phyloP scores from a whole-genome alignment of 2,113 vertebrate species.

The Kryptolebias marmoratus region DNA sequence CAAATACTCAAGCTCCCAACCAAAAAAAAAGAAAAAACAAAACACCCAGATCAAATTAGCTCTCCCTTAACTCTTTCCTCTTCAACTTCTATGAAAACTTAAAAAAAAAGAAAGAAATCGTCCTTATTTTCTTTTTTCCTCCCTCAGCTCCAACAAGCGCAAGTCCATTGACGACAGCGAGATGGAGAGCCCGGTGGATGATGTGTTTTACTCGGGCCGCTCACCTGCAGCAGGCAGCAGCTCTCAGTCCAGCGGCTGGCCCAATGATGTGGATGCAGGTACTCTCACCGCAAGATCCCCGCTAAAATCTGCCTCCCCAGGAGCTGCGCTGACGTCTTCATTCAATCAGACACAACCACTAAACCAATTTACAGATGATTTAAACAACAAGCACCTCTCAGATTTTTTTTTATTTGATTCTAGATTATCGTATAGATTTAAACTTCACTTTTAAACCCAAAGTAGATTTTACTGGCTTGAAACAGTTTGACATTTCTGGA shows the following conservation, averaged over 20 bases:
- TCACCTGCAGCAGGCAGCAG: slow-evolving; percentile 92
- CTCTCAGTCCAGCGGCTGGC: slow-evolving; percentile 91
- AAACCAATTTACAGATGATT: background rate
- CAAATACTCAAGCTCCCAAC: background rate
- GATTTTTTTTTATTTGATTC: background rate
- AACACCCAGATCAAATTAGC: background rate
- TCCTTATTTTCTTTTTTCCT: slow-evolving; percentile 3
- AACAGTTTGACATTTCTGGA: background rate
- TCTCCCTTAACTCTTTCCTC: background rate
- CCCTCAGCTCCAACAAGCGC: slow-evolving; percentile 90
- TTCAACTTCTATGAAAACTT: background rate
- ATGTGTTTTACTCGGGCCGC: slow-evolving; percentile 94
- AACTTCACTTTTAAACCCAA: background rate
- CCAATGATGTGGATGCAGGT: slow-evolving; percentile 94
- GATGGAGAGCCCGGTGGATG: slow-evolving; percentile 95
- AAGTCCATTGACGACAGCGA: slow-evolving; percentile 96
- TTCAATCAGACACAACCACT: slow-evolving; percentile 36
- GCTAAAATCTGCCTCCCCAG: background rate
- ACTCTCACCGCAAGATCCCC: slow-evolving; percentile 15
- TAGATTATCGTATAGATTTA: background rate
- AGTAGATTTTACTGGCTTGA: background rate
- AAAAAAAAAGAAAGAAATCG: background rate
- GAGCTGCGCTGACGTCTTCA: slow-evolving; percentile 43
- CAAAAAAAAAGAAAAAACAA: background rate
- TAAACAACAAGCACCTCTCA: too few relatives aligned